Evolutionary conservation across 2,888 invertebrate genomes (phyloP).

Genomic region (Scaptomyza polygonia): DNA sequence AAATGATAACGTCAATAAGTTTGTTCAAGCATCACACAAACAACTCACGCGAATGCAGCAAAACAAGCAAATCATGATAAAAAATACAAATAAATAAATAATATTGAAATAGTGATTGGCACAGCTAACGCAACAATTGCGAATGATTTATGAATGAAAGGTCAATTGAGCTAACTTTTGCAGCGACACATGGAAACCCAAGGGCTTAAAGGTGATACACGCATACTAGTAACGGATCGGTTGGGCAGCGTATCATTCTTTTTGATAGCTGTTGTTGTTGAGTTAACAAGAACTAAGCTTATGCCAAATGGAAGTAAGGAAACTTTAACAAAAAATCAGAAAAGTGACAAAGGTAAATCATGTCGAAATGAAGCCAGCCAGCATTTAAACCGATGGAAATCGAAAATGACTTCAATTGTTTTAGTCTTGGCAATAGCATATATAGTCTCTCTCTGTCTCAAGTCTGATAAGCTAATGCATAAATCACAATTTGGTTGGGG

Average conservation of each 20-base stretch:
- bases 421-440: background rate
- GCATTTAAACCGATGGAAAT: conserved; percentile 5
- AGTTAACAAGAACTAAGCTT: conserved; percentile 47
- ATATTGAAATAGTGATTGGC: conserved; percentile 3
- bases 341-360: conserved; percentile 7
- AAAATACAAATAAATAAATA: background rate
- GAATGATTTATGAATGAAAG: conserved; percentile 20
- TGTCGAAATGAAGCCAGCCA: conserved; percentile 26
- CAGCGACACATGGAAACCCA: conserved; percentile 19
- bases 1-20: conserved; percentile 39
- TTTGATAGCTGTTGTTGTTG: conserved; percentile 66
- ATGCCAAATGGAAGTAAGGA: conserved; percentile 26
- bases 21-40: conserved; percentile 7
- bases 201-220: background rate
- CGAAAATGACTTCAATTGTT: conserved; percentile 23
- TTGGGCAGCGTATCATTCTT: conserved; percentile 53
- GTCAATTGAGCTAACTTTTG: conserved; percentile 38
- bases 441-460: background rate
- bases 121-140: conserved; percentile 1
- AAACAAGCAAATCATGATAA: conserved; percentile 6
- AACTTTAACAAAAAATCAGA: conserved; percentile 33
- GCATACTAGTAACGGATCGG: conserved; percentile 26
- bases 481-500: conserved; percentile 66
- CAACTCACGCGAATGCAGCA: conserved; percentile 3
- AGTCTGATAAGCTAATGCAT: conserved; percentile 49